Percentiles rank a stretch among this genome's conserved stretches.
Conservation (phyloP, 2,113 vertebrate genomes). For the Leuciscus idus region DNA sequence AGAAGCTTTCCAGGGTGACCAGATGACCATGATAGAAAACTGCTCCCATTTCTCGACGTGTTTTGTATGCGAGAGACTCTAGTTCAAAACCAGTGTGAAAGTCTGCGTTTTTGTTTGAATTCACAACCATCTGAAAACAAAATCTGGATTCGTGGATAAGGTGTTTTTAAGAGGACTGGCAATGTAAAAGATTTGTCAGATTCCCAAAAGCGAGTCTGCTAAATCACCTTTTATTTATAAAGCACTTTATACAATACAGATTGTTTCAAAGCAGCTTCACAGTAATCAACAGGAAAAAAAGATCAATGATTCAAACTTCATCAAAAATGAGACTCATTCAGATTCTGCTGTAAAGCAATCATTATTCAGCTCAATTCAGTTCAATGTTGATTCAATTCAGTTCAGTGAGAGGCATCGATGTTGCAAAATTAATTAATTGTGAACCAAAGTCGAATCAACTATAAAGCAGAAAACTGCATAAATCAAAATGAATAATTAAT, state of each 20-base stretch:
- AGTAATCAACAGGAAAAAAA: too few species aligned
- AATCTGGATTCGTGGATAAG: neutral
- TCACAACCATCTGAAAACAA: neutral
- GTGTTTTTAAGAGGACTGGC: neutral
- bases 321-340: too few species aligned
- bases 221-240: neutral
- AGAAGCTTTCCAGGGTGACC: neutral
- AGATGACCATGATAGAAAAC: neutral
- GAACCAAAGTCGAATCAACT: too few species aligned
- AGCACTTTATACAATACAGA: too few species aligned
- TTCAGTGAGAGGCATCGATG: too few species aligned
- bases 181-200: neutral
- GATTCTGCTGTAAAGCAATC: too few species aligned
- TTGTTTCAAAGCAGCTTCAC: too few species aligned
- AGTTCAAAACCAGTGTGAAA: neutral
- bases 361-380: too few species aligned
- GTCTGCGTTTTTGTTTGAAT: neutral
- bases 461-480: neutral
- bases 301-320: too few species aligned
- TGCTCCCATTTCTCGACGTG: neutral
- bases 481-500: neutral
- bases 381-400: too few species aligned
- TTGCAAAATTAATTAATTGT: too few species aligned
- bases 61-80: neutral
- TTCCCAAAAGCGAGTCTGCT: neutral